Percentiles rank a stretch among this genome's conserved stretches.
Evolutionary conservation across 2,797 vertebrate species (phyloP).

Genomic region (Hephaestus fuliginosus): DNA sequence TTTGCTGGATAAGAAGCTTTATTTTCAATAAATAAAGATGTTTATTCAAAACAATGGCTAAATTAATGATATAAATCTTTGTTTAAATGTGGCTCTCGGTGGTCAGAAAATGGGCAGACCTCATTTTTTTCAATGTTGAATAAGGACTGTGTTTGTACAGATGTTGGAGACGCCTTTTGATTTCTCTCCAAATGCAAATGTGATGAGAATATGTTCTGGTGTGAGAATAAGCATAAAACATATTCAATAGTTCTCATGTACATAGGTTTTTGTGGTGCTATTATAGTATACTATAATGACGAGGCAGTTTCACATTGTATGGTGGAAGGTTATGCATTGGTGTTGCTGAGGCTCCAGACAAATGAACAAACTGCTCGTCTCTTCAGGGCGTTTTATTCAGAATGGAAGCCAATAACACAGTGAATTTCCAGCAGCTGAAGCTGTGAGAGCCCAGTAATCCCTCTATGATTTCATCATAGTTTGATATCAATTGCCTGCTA

Average conservation of each 20-base stretch:
- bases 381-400: constrained; percentile 21
- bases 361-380: constrained; percentile 43
- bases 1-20: constrained; percentile 71
- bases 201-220: constrained; percentile 79
- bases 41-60: constrained; percentile 64
- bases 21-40: constrained; percentile 79
- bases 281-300: constrained; percentile 58
- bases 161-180: constrained; percentile 75
- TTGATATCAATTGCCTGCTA: constrained; percentile 51
- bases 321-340: constrained; percentile 36
- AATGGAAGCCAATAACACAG: constrained; percentile 49
- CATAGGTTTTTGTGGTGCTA: constrained; percentile 83
- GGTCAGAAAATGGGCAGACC: constrained; percentile 78
- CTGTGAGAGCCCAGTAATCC: constrained; percentile 56
- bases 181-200: constrained; percentile 80
- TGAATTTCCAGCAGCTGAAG: constrained; percentile 60
- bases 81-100: constrained; percentile 64
- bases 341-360: constrained; percentile 46
- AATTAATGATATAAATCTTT: constrained; percentile 43
- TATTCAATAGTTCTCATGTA: constrained; percentile 83
- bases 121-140: constrained; percentile 61
- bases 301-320: constrained; percentile 57
- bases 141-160: constrained; percentile 73
- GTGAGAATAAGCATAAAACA: constrained; percentile 77
- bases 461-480: constrained; percentile 39